Percentiles rank a stretch among this genome's conserved stretches.
These are phyloP conservation scores for Dryomyza anilis DNA, from an alignment of 2,888 invertebrate genomes.

Conservation along the genomic window DNA sequence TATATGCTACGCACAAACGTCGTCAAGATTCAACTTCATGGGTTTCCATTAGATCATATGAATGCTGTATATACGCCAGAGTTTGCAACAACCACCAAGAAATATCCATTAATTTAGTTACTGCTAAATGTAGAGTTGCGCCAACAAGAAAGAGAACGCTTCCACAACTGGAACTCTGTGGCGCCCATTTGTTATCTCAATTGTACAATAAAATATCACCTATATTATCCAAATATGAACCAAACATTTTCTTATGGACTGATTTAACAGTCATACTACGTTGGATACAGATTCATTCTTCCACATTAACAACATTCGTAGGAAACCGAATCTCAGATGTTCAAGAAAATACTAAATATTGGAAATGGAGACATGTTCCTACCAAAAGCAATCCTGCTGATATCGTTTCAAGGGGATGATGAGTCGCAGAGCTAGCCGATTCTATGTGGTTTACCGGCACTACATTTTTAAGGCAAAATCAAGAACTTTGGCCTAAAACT, in stretches of 20 bases:
- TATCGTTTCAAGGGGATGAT: slow-evolving; percentile 26
- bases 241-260: slow-evolving; percentile 22
- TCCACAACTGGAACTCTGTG: slow-evolving; percentile 2
- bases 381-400: slow-evolving; percentile 30
- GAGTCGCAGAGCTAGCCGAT: slow-evolving; percentile 16
- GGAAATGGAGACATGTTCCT: slow-evolving; percentile 25
- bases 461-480: slow-evolving; percentile 21
- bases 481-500: neutral
- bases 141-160: neutral
- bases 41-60: neutral
- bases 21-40: neutral
- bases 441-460: too few species aligned
- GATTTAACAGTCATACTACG: slow-evolving; percentile 22
- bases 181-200: slow-evolving; percentile 9
- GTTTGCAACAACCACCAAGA: neutral
- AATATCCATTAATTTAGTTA: neutral
- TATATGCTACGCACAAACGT: neutral
- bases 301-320: slow-evolving; percentile 25
- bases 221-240: slow-evolving; percentile 11
- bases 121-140: neutral
- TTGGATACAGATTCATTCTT: slow-evolving; percentile 26
- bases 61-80: neutral
- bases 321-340: slow-evolving; percentile 25
- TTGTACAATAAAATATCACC: slow-evolving; percentile 12
- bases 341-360: slow-evolving; percentile 22